Base-by-base conservation (phyloP, 2,888 invertebrate species). In the Sympetrum striolatum region DNA sequence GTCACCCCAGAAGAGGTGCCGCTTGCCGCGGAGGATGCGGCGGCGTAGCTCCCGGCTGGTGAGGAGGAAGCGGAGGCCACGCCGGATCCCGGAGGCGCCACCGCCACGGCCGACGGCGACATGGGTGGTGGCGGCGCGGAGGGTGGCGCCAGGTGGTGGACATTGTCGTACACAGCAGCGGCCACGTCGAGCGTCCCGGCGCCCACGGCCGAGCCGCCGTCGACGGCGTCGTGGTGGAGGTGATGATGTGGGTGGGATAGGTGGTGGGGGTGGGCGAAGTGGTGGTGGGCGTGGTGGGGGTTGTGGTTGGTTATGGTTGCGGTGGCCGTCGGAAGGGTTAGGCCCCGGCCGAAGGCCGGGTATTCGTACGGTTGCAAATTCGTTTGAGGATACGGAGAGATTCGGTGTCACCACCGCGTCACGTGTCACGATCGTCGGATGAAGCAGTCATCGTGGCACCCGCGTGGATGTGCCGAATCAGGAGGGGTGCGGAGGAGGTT, bases 1-100 rank as follows among this genome's bases (percentile, higher is more conserved):
- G 96, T 96, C 95, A 96, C 96, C 96, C 96, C 96, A 96, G 96
- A 95, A 96, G 96, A 96, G 96, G 96, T 95, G 96, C 96, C 96
- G 96, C 96, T 96, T 95, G 96, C 96, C 95, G 96, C 96, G 96
- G 96, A 96, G 96, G 96, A 96, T 96, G 96, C 92, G 92, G 93
- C 92, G 94, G 93, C 92, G 93, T 93, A 92, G 94, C 93, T 93
- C 93, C 93, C 94, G 93, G 93, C 93, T 94, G 93, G 94, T 93
- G 93, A 86, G 37, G 86, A 86, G 35, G 86, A 86, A n/a, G 96
- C 96, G 95, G 96, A 96, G 96, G 96, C 96, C 96, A 96, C 96
- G 96, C 96, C 92, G 92, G 93, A 92, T 93, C 93, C 94, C 94
- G 93, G 93, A 93, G 93, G 37, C 86, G 86, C 86, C 86, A 86